These are phyloP conservation scores for Sebastes baramenuke DNA, from an alignment of 2,797 vertebrate genomes.

Conservation along the genomic window DNA sequence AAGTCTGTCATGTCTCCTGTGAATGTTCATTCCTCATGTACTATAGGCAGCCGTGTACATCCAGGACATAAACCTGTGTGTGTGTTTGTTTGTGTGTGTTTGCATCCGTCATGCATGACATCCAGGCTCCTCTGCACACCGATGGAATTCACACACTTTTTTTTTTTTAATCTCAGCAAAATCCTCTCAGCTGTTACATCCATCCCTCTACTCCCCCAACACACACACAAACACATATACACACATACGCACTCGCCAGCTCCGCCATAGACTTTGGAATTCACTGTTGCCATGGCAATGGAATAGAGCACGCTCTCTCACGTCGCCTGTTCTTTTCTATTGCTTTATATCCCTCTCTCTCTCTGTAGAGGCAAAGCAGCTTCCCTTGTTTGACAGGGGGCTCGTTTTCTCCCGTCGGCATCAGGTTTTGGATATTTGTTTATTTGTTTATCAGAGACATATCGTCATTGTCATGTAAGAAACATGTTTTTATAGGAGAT, in stretches of 20 bases:
- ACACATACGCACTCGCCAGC: conserved; percentile 45
- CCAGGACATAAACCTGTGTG: neutral
- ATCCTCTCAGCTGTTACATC: conserved; percentile 68
- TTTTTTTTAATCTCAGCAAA: conserved; percentile 54
- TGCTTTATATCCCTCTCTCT: conserved; percentile 52
- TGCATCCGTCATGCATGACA: neutral
- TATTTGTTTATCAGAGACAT: neutral
- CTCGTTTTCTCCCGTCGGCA: conserved; percentile 7
- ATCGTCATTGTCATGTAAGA: neutral
- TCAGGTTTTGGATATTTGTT: conserved; percentile 27
- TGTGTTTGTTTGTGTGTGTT: conserved; percentile 2
- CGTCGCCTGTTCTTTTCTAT: conserved; percentile 72
- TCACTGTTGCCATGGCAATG: conserved; percentile 84
- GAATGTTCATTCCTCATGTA: conserved; percentile 46
- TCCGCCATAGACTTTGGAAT: conserved; percentile 82
- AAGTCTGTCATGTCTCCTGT: conserved; percentile 54
- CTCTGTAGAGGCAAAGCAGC: conserved; percentile 43
- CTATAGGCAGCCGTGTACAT: neutral
- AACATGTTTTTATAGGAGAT: conserved; percentile 11
- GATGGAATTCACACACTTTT: conserved; percentile 31
- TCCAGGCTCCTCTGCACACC: conserved; percentile 2
- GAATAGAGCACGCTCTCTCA: conserved; percentile 76
- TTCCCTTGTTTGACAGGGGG: conserved; percentile 31
- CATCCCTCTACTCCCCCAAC: conserved; percentile 45
- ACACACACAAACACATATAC: conserved; percentile 6